Percentiles rank a stretch among this genome's conserved stretches.
These are phyloP conservation scores for Halesus radiatus DNA, from an alignment of 1,140 invertebrate species.

Conservation along the genomic window DNA sequence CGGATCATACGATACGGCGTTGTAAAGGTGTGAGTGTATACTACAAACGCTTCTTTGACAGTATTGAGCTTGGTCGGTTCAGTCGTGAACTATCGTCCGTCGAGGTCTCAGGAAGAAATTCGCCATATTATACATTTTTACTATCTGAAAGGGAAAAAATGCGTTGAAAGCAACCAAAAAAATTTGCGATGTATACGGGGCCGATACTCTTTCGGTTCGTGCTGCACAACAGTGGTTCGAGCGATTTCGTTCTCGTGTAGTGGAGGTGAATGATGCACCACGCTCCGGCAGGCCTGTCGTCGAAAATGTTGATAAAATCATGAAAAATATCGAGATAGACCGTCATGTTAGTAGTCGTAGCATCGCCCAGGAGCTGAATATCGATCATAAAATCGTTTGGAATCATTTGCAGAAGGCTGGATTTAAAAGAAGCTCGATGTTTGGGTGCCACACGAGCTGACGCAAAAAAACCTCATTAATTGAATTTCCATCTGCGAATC, in stretches of 20 bases:
- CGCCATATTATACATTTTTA: too few relatives aligned
- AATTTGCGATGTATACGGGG: constrained; percentile 10
- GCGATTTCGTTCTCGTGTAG: constrained; percentile 21
- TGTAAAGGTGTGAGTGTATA: constrained; percentile 16
- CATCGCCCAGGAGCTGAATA: constrained; percentile 23
- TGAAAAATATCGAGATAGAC: constrained; percentile 17
- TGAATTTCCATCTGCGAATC: constrained; percentile 22
- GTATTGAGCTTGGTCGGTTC: constrained; percentile 53
- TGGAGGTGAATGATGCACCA: constrained; percentile 20
- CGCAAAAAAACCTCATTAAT: constrained; percentile 14
- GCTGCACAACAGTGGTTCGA: constrained; percentile 21
- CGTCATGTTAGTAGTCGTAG: constrained; percentile 9
- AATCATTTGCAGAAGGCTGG: constrained; percentile 3
- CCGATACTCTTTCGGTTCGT: constrained; percentile 23
- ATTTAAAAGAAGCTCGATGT: background rate
- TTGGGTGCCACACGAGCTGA: constrained; percentile 22
- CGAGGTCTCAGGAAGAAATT: too few relatives aligned
- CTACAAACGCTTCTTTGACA: constrained; percentile 6
- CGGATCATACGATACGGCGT: background rate
- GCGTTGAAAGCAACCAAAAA: too few relatives aligned
- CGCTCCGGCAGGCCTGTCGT: constrained; percentile 21
- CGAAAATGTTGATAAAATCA: constrained; percentile 23
- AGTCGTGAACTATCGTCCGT: constrained; percentile 44
- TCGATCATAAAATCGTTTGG: constrained; percentile 9
- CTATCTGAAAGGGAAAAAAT: too few relatives aligned